Evolutionary conservation across 2,113 vertebrate genomes (phyloP), one percentile per base, ranked within the genome.

Genomic region (Nothobranchius kuhntae): DNA sequence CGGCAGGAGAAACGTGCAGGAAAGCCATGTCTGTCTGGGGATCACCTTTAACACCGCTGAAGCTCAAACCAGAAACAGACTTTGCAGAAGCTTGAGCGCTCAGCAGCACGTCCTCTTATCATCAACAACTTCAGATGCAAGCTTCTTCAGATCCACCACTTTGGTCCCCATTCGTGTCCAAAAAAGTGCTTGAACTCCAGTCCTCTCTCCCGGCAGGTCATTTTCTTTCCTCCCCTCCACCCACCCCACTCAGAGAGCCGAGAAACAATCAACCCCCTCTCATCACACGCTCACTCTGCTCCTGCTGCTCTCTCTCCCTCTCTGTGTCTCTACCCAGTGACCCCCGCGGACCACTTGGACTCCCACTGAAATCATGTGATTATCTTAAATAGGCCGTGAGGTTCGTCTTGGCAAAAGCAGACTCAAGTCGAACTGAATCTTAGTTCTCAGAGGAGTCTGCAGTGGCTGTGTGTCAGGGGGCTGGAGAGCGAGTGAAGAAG

Each of bases 321-420:
- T 67, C 54, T 71, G 77, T 75, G 80, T 77, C 78, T 82, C 78
- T 70, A 51, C 80, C 76, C 82, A 68, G 42, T 68, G 71, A 81
- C 65, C 80, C 80, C 78, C 74, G 75, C 55, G 70, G 75, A 85
- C 60, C 76, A 71, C 76, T 87, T 73, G 83, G 85, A 86, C 86
- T 89, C 89, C 86, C 86, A 84, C 15, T 80, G 68, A 78, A 81
- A 87, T 86, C 82, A 88, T 82, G 80, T 86, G 87, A 86, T 84
- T 78, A 74, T 85, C 74, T 86, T 83, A 84, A 88, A 89, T 82
- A 82, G 81, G 71, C 61, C 35, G 68, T 58, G 46, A 21, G 21
- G 55, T 68, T 77, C 61, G 51, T 67, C 60, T 68, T 75, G 65
- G 79, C 58, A 69, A 56, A 4, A 24, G 55, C 73, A 73, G 17